phyloP scores from a whole-genome alignment of 2,797 vertebrate species.

The Sebastes itinus region DNA sequence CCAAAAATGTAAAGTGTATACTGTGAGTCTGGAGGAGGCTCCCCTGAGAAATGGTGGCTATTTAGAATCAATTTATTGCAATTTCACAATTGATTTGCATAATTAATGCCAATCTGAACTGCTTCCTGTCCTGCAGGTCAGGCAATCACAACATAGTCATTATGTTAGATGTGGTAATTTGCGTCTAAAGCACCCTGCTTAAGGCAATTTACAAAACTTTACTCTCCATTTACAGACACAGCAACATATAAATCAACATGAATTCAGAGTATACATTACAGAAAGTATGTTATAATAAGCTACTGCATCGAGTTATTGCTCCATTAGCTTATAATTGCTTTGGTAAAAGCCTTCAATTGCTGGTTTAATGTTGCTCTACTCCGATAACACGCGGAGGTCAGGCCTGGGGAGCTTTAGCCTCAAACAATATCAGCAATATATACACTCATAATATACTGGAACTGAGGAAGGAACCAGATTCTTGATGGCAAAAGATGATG shows the following conservation, averaged over 20 bases:
- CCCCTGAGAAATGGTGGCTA: background rate
- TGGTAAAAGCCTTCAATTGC: background rate
- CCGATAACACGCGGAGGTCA: background rate
- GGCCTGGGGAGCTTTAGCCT: background rate
- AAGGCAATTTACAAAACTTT: background rate
- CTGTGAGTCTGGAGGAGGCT: background rate
- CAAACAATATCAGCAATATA: background rate
- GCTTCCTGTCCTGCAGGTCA: background rate
- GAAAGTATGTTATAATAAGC: background rate
- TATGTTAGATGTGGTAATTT: slow-evolving; percentile 8
- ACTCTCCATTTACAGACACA: slow-evolving; percentile 8
- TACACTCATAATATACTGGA: background rate
- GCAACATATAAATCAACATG: background rate
- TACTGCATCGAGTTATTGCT: background rate
- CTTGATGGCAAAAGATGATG: background rate
- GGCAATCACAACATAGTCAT: slow-evolving; percentile 5
- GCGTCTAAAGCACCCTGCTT: background rate
- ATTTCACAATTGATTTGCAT: slow-evolving; percentile 33
- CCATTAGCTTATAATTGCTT: background rate
- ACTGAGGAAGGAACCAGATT: background rate
- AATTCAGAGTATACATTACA: background rate
- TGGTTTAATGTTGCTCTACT: background rate
- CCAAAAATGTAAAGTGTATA: background rate
- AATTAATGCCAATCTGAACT: slow-evolving; percentile 28
- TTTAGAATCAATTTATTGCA: background rate